These are phyloP conservation scores for Calliopum simillimum DNA, from an alignment of 2,888 invertebrate species.

Conservation along the genomic window DNA sequence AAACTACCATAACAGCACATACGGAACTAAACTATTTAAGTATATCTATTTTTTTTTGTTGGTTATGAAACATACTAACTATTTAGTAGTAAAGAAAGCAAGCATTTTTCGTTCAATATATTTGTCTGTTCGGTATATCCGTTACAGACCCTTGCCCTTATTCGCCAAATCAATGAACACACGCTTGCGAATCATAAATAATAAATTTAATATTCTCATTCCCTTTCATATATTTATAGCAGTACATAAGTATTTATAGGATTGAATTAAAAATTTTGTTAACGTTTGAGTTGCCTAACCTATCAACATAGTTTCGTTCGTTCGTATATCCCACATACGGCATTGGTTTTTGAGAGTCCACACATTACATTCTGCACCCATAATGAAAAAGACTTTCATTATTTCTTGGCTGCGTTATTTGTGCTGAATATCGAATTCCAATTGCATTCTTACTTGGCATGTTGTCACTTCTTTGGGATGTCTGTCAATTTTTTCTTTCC, in stretches of 20 bases:
- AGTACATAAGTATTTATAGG: background rate
- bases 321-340: background rate
- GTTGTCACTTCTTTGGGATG: background rate
- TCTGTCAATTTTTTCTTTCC: background rate
- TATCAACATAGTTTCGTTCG: background rate
- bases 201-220: background rate
- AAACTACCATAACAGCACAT: background rate
- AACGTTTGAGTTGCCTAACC: background rate
- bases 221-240: background rate
- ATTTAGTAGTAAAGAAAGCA: too few species aligned
- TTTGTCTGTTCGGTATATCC: conserved; percentile 4
- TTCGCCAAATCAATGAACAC: too few species aligned
- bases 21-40: background rate
- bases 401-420: conserved; percentile 36
- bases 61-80: conserved; percentile 24
- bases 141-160: background rate
- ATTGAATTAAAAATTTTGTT: conserved; percentile 12
- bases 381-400: conserved; percentile 35
- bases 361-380: conserved; percentile 28
- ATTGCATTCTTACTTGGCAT: conserved; percentile 17
- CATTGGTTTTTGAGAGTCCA: background rate
- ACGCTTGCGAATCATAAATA: too few species aligned
- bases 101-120: background rate
- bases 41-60: background rate
- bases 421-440: conserved; percentile 41